Percentiles rank a stretch among this genome's conserved stretches.
These are phyloP conservation scores for Chrysochloris asiatica DNA, from an alignment of 2,113 vertebrate species.

Conservation along the genomic window DNA sequence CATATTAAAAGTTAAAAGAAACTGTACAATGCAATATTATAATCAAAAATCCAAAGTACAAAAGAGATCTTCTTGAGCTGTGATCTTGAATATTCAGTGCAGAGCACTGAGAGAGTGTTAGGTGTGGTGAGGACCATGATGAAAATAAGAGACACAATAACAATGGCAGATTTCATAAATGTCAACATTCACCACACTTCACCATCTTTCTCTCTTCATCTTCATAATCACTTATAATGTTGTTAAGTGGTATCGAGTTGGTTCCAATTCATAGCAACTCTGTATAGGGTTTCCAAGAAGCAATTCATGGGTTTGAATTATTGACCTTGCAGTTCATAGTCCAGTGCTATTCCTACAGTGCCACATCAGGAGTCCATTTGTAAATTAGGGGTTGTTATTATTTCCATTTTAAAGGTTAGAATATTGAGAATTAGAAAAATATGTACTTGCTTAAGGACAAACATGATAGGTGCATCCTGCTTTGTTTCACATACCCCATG, in stretches of 20 bases:
- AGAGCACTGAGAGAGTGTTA: rapidly evolving
- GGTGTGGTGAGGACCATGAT: background rate
- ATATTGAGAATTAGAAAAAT: background rate
- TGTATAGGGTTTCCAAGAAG: too few relatives aligned
- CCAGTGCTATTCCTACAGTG: too few relatives aligned
- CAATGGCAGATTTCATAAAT: background rate
- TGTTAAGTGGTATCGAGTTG: too few relatives aligned
- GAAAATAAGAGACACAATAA: rapidly evolving
- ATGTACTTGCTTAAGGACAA: background rate
- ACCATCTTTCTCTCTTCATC: background rate
- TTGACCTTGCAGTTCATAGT: too few relatives aligned
- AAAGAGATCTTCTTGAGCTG: background rate
- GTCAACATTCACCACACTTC: too few relatives aligned
- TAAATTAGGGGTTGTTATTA: too few relatives aligned
- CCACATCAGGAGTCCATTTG: too few relatives aligned
- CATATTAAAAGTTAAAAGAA: background rate
- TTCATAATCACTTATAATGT: rapidly evolving
- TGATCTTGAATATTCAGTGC: background rate
- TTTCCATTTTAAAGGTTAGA: background rate
- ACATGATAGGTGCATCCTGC: rapidly evolving
- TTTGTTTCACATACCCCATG: background rate
- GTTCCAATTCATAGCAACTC: too few relatives aligned
- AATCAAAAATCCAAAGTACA: background rate
- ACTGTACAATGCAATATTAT: background rate
- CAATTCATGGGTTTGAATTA: too few relatives aligned